Base-by-base conservation (phyloP, 2,113 vertebrate genomes). In the Blennius ocellaris region DNA sequence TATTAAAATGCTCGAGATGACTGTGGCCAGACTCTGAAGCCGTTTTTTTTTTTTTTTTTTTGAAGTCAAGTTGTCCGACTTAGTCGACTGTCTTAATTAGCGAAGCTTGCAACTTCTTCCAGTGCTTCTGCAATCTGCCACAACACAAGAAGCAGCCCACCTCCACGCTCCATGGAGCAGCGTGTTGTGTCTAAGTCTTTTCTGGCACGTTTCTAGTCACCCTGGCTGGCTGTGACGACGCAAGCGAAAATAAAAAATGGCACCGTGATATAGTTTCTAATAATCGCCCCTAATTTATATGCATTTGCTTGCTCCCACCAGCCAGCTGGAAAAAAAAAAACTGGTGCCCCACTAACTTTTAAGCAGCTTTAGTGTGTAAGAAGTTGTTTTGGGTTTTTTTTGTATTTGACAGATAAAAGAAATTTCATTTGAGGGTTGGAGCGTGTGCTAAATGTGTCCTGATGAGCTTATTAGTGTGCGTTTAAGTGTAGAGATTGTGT, bases 81-180 rank as follows among this genome's bases (percentile, higher is more conserved):
- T n/a, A n/a, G n/a, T n/a, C n/a, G n/a, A 48, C 40, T 62, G 61
- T 7, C 48, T 77, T 4, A 80, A 80, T 80, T 63, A 81, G 54
- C 58, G 21, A 69, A 59, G 43, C 47, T 76, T 63, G 51, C 63
- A 79, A 21, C 64, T 58, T 69, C 63, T 69, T 21, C 39, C 40
- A 36, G 54, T 5, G 9, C 62, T 67, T 11, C 7, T 51, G 68
- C 57, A 80, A 82, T 80, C 76, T 82, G 76, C 55, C 72, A 61
- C 45, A 44, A 30, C 50, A 74, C 60, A 60, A 62, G 21, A 73
- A 74, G 78, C 68, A 75, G 73, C 14, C 49, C 12, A 51, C 40
- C 47, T 17, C 11, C 61, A 51, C 30, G 10, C 73, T 55, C 51
- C 9, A 7, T 16, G 0, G 58, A 61, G 39, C 16, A 55, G 11